Evolutionary conservation across 1,140 invertebrate species (phyloP), one percentile per base, ranked within the genome.

Genomic region (Hylyphantes graminicola): DNA sequence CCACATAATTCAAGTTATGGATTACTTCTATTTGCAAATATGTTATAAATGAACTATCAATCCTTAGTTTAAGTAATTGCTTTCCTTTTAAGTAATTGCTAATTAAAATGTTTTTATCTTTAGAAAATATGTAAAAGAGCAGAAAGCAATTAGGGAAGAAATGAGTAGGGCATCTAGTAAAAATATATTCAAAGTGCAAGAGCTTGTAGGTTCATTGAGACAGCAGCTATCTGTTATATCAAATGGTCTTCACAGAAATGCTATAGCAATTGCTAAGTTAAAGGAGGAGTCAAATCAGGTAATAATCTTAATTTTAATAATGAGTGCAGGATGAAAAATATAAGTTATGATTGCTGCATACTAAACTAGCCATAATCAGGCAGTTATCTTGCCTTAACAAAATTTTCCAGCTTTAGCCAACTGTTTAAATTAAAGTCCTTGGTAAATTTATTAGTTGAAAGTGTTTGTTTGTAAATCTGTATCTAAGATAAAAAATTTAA

Each of bases 111-210:
- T 59, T 51, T 61, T 35, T 61, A 68, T 68, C 59, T 48, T 92
- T 86, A 96, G 96, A 87, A 93, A 93, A 77, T 94, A 94, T 90
- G 94, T 96, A 0, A 96, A 96, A 90, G 93, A 93, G 75, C 94
- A 96, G 88, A 97, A 96, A 89, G 90, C 91, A 0, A 90, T 94
- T 10, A 94, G 94, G 86, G 96, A 96, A 0, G 95, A 96, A 87
- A 94, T 96, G 74, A 93, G 95, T 77, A 90, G 95, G 72, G 91
- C 93, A 59, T 94, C 93, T 5, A 92, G 92, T 13, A 93, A 94
- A 87, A 92, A 93, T 2, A 89, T 94, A 84, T 91, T 92, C 83
- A 93, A 94, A 88, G 89, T 92, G 3, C 89, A 90, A 59, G 93
- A 94, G 87, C 93, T 94, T 78, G 92, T 92, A 1, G 89, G 90